Percentiles rank a stretch among this genome's conserved stretches.
Conservation (phyloP, 2,113 vertebrate species). For the Psittacula cyanocephala region DNA sequence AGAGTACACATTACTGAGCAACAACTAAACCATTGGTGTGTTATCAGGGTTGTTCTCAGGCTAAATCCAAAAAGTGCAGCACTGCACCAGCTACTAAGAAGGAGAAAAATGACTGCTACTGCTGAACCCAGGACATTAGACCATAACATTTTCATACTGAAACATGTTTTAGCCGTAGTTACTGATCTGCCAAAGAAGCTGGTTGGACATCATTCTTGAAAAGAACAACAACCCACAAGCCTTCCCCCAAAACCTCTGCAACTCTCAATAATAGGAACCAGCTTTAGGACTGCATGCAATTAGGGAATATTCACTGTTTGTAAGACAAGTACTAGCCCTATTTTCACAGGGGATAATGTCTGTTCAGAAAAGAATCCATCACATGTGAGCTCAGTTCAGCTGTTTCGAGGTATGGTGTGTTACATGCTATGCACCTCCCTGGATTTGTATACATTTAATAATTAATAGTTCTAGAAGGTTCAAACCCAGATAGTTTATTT, state of each 20-base stretch:
- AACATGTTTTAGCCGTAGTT: constrained; percentile 12
- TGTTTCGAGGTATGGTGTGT: constrained; percentile 33
- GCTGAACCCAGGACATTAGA: neutral
- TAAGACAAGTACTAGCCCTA: constrained; percentile 36
- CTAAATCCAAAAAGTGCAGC: neutral
- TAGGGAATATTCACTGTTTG: constrained; percentile 43
- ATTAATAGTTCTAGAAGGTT: constrained; percentile 37
- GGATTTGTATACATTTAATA: constrained; percentile 54
- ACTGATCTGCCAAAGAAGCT: neutral
- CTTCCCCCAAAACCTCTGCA: neutral
- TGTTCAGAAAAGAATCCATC: constrained; percentile 9
- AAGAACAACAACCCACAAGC: constrained; percentile 48
- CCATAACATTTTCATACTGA: neutral
- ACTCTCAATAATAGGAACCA: constrained; percentile 59
- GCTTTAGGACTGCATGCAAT: constrained; percentile 58
- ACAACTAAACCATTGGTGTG: neutral
- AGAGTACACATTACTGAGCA: neutral
- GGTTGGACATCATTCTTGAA: constrained; percentile 29
- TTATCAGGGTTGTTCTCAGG: neutral
- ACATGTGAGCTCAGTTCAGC: constrained; percentile 43
- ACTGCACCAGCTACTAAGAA: neutral
- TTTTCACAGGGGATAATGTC: constrained; percentile 46
- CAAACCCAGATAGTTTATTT: constrained; percentile 56
- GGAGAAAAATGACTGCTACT: neutral
- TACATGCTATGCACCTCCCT: neutral